Evolutionary conservation across 2,888 invertebrate genomes (phyloP), one percentile per base, ranked within the genome.

Genomic region (Crossocerus cetratus): DNA sequence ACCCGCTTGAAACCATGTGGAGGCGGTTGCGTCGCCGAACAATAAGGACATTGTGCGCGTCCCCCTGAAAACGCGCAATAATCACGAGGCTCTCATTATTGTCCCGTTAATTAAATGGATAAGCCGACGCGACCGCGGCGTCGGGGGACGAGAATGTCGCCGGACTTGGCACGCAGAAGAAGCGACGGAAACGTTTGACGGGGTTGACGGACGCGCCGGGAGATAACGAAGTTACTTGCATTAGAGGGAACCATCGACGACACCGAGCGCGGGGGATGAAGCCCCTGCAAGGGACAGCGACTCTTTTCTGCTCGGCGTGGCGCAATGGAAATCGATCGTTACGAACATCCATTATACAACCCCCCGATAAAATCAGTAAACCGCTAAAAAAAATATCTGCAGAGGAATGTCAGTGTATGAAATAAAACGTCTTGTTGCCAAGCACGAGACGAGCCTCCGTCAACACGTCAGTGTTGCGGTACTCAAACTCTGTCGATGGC

Each of bases 71-170:
- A 65, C 81, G 77, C 80, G 77, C 73, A 74, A 32, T 81, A 81
- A 80, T 82, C 83, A 83, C 80, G 68, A 60, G 69, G 62, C 66
- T 68, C 81, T 72, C 76, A 76, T 82, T 78, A 88, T 88, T 89
- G 89, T 88, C 86, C 82, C 85, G 87, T 88, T 89, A 89, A 89
- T 89, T 89, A 88, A 89, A 89, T 84, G 88, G 89, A 89, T 89
- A 89, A 89, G 86, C 82, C 85, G 83, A 74, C 74, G 74, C 62
- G 75, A 75, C 75, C 65, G 21, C 63, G 66, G 55, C 45, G 69
- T 55, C 54, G 58, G 69, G 20, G 67, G 69, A 66, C 70, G 72
- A 32, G 32, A 32, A 32, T 11, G 32, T 32, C 32, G 32, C 55
- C 64, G 69, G 65, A 69, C 72, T 49, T 60, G 67, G 67, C 70